Evolutionary conservation across 2,888 invertebrate species (phyloP).

Genomic region (Tipula unca): DNA sequence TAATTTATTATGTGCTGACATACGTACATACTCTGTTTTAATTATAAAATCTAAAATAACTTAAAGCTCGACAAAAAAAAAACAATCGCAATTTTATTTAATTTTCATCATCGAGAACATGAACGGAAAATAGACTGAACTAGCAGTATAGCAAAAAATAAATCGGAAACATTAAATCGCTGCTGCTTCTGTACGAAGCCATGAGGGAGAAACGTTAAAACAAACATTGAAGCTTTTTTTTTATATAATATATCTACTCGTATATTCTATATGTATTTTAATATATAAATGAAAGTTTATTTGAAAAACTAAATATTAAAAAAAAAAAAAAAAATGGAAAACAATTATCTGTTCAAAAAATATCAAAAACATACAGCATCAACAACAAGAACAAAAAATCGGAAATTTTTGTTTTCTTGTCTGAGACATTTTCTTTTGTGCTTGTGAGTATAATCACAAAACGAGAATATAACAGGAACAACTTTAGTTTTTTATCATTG

Average conservation of each 20-base stretch:
- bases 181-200: background rate
- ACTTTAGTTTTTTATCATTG: background rate
- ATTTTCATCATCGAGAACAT: background rate
- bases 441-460: background rate
- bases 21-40: background rate
- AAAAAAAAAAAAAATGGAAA: background rate
- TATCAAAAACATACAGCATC: background rate
- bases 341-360: slow-evolving; percentile 8
- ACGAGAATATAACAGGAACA: background rate
- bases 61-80: background rate
- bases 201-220: background rate
- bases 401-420: background rate
- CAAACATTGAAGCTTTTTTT: background rate
- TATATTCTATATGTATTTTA: background rate
- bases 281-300: background rate
- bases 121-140: background rate
- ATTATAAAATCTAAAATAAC: background rate
- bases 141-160: background rate
- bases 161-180: background rate
- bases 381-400: background rate
- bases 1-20: background rate
- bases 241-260: too few species aligned
- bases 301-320: background rate
- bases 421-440: background rate
- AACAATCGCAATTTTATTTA: background rate